Evolutionary conservation across 2,888 invertebrate species (phyloP), one percentile per base, ranked within the genome.

Genomic region (Choristoneura rosaceana): DNA sequence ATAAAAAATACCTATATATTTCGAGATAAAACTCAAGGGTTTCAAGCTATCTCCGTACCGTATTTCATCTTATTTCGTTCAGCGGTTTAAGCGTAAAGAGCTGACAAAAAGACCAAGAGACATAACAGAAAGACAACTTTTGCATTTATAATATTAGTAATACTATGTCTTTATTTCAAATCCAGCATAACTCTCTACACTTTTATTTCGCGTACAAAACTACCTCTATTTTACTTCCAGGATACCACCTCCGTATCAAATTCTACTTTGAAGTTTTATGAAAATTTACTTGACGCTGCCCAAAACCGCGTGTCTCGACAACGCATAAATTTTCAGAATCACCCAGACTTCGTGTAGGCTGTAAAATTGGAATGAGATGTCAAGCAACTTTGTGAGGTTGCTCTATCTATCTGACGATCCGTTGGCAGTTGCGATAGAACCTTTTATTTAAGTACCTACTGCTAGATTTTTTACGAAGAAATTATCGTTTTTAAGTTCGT

Each of bases 321-420:
- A 79, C 80, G 74, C 84, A 88, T 89, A 90, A 88, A 87, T 89
- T 85, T 84, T 81, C 82, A 78, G 79, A 83, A 85, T 85, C 75
- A 83, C 70, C 73, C 69, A 70, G 76, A 85, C 88, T 83, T 84
- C 87, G 87, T 89, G 82, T 77, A 67, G 81, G 83, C 74, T 81
- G 81, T 87, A 85, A 89, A 87, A 80, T 77, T 82, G 79, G 55
- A 88, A 83, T 84, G 80, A 88, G 87, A 86, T 78, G 82, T 87
- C 81, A 82, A 74, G 63, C 66, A 69, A 59, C 68, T 71, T 71
- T 71, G 67, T 68, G 67, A 47, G 61, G 38, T 45, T 55, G 38
- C 43, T 52, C 25, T 25, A 25, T 25, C 10, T 65, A 43, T 66
- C 61, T 55, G 61, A 50, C 10, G 71, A 55, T 61, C 71, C n/a